These are phyloP conservation scores for Hemichromis elongatus DNA, from an alignment of 2,113 vertebrate species.

Conservation along the genomic window DNA sequence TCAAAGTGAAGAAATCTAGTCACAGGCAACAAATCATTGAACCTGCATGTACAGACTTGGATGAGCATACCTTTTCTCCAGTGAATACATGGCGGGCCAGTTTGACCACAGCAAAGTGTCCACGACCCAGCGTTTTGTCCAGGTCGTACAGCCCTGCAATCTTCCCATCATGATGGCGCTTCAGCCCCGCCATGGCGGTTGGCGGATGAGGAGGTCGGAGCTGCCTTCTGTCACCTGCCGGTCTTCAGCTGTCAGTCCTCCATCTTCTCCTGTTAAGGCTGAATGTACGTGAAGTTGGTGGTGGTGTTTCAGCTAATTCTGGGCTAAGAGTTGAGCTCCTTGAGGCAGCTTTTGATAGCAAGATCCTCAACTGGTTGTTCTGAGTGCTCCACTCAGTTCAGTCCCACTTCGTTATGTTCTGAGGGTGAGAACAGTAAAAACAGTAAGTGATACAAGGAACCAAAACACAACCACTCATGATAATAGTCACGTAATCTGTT, in stretches of 20 bases:
- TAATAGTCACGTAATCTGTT: neutral
- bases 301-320: neutral
- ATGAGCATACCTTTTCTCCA: conserved; percentile 80
- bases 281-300: neutral
- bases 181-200: conserved; percentile 90
- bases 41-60: neutral
- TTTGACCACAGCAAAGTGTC: conserved; percentile 99
- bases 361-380: neutral
- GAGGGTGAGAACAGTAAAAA: neutral
- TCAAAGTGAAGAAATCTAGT: neutral
- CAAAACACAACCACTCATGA: neutral
- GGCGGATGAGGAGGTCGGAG: conserved; percentile 18
- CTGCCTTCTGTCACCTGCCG: conserved; percentile 7
- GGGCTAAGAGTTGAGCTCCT: neutral
- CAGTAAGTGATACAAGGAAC: neutral
- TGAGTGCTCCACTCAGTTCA: neutral
- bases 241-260: conserved; percentile 29
- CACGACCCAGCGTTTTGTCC: conserved; percentile 96
- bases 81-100: conserved; percentile 98
- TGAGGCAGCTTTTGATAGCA: neutral
- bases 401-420: conserved; percentile 1
- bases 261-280: conserved; percentile 13
- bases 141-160: conserved; percentile 96
- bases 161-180: conserved; percentile 94
- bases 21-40: neutral